Evolutionary conservation across 2,888 invertebrate genomes (phyloP).

Genomic region (Cheilosia vulpina): DNA sequence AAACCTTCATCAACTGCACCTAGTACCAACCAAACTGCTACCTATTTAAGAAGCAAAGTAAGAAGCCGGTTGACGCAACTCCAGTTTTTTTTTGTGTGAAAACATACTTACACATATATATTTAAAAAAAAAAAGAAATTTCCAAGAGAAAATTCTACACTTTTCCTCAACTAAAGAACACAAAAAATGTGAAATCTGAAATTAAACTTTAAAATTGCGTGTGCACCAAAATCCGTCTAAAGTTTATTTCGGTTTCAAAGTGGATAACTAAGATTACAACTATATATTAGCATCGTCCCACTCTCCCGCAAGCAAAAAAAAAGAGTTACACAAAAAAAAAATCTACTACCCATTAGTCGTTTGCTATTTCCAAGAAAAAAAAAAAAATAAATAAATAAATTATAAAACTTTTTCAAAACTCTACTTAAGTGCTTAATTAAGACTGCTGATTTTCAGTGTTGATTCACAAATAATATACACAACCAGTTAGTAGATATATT

Average conservation of each 20-base stretch:
- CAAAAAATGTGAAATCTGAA: conserved; percentile 67
- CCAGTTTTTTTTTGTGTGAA: conserved; percentile 60
- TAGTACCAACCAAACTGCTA: conserved; percentile 79
- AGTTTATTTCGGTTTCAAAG: conserved; percentile 83
- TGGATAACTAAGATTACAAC: conserved; percentile 67
- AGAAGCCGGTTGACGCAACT: conserved; percentile 74
- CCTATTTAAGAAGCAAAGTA: conserved; percentile 73
- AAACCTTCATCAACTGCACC: conserved; percentile 70
- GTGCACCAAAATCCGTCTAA: conserved; percentile 83
- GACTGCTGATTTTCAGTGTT: conserved; percentile 72
- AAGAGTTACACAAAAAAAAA: conserved; percentile 27
- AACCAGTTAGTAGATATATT: conserved; percentile 61
- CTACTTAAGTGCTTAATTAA: conserved; percentile 73
- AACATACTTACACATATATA: conserved; percentile 40
- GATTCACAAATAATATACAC: conserved; percentile 58
- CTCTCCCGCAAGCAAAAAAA: conserved; percentile 49
- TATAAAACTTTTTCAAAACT: conserved; percentile 43
- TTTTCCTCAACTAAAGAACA: conserved; percentile 49
- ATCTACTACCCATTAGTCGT: background rate
- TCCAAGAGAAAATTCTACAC: conserved; percentile 18
- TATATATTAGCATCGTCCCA: conserved; percentile 42
- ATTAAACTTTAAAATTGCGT: conserved; percentile 71
- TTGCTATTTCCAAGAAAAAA: conserved; percentile 24
- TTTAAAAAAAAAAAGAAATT: conserved; percentile 24
- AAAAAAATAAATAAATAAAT: conserved; percentile 4